Percentiles rank a stretch among this genome's conserved stretches.
These are phyloP conservation scores for Neoaliturus tenellus DNA, from an alignment of 2,888 invertebrate species.

Conservation along the genomic window DNA sequence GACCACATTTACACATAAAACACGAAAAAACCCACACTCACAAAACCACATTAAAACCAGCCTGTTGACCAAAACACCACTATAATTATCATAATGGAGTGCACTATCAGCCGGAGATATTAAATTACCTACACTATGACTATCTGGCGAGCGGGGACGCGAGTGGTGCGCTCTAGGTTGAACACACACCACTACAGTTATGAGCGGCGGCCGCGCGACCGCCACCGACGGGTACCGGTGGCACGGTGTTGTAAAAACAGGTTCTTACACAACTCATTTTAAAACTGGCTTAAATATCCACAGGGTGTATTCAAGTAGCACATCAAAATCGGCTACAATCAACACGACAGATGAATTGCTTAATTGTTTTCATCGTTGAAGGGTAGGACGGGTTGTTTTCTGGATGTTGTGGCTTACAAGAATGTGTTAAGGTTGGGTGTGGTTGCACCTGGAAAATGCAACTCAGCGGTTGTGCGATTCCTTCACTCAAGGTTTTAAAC, in stretches of 20 bases:
- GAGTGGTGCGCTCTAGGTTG: neutral
- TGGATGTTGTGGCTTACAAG: no score
- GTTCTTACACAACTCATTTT: conserved; percentile 7
- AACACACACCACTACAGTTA: conserved; percentile 5
- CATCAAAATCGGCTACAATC: neutral
- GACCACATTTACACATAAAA: no score
- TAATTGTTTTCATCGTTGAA: no score
- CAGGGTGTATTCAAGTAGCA: conserved; percentile 6
- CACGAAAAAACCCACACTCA: no score
- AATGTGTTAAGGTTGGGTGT: no score
- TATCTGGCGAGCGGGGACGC: neutral
- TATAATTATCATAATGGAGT: neutral
- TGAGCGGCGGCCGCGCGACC: neutral
- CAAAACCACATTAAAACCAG: neutral
- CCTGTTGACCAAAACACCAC: neutral
- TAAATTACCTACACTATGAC: neutral
- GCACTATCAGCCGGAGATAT: neutral
- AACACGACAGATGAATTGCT: neutral
- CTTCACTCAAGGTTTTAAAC: no score
- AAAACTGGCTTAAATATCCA: neutral
- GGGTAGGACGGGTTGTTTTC: no score
- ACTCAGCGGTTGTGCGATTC: no score
- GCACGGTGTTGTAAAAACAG: conserved; percentile 23
- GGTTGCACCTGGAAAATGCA: no score
- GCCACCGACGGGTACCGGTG: neutral